A percentile compares a stretch with the other conserved stretches of the same genome.
phyloP scores from a whole-genome alignment of 2,888 invertebrate species.

The Pyrrhosoma nymphula region DNA sequence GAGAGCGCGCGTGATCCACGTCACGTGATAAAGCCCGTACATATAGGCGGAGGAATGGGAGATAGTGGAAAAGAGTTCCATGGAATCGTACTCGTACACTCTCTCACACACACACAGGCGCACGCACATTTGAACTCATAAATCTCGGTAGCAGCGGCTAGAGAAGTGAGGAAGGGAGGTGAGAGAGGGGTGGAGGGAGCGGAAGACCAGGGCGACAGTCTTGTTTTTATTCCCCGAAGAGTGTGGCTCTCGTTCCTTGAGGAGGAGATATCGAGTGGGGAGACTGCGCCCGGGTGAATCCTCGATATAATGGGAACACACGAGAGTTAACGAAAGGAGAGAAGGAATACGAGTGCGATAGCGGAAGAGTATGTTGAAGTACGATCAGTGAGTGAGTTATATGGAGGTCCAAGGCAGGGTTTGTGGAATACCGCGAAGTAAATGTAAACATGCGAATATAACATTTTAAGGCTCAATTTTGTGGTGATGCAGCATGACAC shows the following conservation, averaged over 20 bases:
- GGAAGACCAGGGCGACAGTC: constrained; percentile 27
- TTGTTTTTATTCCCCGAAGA: constrained; percentile 25
- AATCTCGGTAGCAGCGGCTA: constrained; percentile 1
- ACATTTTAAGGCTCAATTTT: too few species aligned
- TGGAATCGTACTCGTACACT: constrained; percentile 53
- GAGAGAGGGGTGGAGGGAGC: not conserved
- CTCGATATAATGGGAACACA: not conserved
- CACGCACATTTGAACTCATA: constrained; percentile 63
- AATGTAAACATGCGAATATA: too few species aligned
- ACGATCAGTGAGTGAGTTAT: not conserved
- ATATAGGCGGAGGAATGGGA: constrained; percentile 3
- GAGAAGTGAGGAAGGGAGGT: not conserved
- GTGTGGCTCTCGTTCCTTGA: constrained; percentile 9
- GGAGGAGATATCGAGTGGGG: not conserved
- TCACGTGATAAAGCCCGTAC: constrained; percentile 52
- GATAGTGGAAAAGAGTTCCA: constrained; percentile 29
- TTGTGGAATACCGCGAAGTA: too few species aligned
- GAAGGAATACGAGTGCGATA: not conserved
- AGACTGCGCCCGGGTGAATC: not conserved
- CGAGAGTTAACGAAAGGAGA: not conserved
- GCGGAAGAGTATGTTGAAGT: not conserved
- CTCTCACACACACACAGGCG: constrained; percentile 34
- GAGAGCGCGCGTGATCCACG: constrained; percentile 33
- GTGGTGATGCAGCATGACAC: too few species aligned
- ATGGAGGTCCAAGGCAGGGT: not conserved